Base-by-base conservation (phyloP, 2,113 vertebrate genomes). In the Haemorhous mexicanus region DNA sequence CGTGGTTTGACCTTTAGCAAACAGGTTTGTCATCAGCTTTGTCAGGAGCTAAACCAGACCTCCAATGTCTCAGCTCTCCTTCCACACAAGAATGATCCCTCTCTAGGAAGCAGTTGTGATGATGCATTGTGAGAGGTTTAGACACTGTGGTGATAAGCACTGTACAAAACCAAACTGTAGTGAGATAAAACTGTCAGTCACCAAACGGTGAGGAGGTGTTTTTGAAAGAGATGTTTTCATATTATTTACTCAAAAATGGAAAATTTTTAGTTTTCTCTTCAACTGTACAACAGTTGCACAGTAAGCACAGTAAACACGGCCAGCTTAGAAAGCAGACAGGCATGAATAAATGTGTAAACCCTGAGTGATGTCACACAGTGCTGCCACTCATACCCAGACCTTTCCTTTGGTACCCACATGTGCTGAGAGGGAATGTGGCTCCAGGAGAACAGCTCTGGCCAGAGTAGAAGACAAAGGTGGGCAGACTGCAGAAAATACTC, bases 331-430 rank as follows among this genome's bases (percentile, higher is more conserved):
- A 75, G 64, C 64, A 84, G 22, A 8, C 9, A 70, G 21, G 33
- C 63, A 72, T 7, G 3, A 70, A 13, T 17, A 53, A 56, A 73
- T 0, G 0, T 47, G 10, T 16, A 30, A 73, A 47, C 14, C 37
- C 22, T 14, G 33, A 35, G 35, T 23, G 63, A 33, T 47, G 24
- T 7, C 46, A 30, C 0, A 2, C 0, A 0, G 10, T 35, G 39
- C 64, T 58, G 74, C 35, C 24, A 47, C 27, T 16, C 49, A 13
- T 12, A n/a, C 10, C 76, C 70, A 55, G 16, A 41, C 23, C 13
- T 75, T 52, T 69, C n/a, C 35, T 75, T 52, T 50, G 62, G 27
- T 30, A 59, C 16, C 19, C 15, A 24, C 0, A 0, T 13, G 37
- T 2, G 5, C 30, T 68, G 75, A 75, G 53, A 28, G 79, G 23